Conservation (phyloP, 2,888 invertebrate species). For the Schizotus pectinicornis region DNA sequence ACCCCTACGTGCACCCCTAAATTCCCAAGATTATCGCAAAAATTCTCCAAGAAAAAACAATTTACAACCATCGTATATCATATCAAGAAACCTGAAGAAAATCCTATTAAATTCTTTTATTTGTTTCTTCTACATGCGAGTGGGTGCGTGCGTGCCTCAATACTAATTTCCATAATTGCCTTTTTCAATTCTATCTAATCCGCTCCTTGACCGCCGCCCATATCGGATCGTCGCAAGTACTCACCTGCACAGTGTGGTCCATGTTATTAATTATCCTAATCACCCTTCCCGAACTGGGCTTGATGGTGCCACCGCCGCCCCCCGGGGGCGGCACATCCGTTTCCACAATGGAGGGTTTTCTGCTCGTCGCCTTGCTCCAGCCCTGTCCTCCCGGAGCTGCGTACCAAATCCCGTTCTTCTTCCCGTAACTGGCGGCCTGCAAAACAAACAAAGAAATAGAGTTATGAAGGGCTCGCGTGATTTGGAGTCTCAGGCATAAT, state of each 20-base stretch:
- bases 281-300: constrained; percentile 83
- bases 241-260: constrained; percentile 70
- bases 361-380: constrained; percentile 73
- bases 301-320: constrained; percentile 64
- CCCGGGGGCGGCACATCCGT: constrained; percentile 77
- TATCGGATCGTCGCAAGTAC: background rate
- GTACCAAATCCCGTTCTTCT: constrained; percentile 90
- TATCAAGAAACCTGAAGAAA: too few relatives aligned
- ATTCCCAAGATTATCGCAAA: too few relatives aligned
- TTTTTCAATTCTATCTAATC: too few relatives aligned
- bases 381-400: constrained; percentile 65
- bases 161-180: too few relatives aligned
- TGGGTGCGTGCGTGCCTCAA: too few relatives aligned
- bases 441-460: constrained; percentile 30
- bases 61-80: too few relatives aligned
- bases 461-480: too few relatives aligned
- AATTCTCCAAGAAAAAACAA: too few relatives aligned
- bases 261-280: constrained; percentile 93
- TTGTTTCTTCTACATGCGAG: too few relatives aligned
- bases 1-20: too few relatives aligned
- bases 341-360: constrained; percentile 85
- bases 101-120: too few relatives aligned
- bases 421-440: constrained; percentile 88
- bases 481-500: background rate
- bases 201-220: too few relatives aligned